A percentile compares a stretch with the other conserved stretches of the same genome.
phyloP scores from a whole-genome alignment of 2,888 invertebrate species.

The Acleris holmiana region DNA sequence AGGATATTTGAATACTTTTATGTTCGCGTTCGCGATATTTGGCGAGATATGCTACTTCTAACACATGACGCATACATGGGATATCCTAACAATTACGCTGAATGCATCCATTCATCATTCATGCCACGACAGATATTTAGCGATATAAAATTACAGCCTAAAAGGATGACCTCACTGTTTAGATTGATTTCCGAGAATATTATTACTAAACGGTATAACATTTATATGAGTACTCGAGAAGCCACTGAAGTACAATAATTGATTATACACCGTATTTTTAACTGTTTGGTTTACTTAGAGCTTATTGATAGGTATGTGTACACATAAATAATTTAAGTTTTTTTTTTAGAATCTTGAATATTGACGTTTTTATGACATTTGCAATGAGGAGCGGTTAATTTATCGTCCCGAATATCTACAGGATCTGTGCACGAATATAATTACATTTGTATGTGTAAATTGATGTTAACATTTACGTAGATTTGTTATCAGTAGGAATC shows the following conservation, averaged over 20 bases:
- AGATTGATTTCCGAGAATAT: slow-evolving; percentile 58
- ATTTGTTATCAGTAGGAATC: slow-evolving; percentile 28
- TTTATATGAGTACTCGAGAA: background rate
- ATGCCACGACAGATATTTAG: slow-evolving; percentile 53
- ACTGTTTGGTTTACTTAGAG: too few relatives aligned
- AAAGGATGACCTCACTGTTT: slow-evolving; percentile 55
- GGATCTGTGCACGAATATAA: too few relatives aligned
- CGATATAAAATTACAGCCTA: slow-evolving; percentile 47
- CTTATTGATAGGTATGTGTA: too few relatives aligned
- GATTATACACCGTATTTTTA: too few relatives aligned
- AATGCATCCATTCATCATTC: slow-evolving; percentile 27
- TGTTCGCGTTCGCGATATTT: background rate
- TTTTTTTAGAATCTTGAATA: too few relatives aligned
- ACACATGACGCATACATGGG: slow-evolving; percentile 22
- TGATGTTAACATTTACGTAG: slow-evolving; percentile 3
- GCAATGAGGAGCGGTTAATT: too few relatives aligned
- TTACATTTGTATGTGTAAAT: too few relatives aligned
- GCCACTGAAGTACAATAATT: background rate
- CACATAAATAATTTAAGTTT: too few relatives aligned
- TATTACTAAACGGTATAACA: slow-evolving; percentile 8
- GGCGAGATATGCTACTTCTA: slow-evolving; percentile 12
- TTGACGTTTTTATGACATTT: too few relatives aligned
- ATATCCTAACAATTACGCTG: slow-evolving; percentile 12
- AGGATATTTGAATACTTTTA: background rate
- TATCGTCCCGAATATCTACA: too few relatives aligned